These are phyloP conservation scores for Nannoperca obscura DNA, from an alignment of 2,797 vertebrate genomes.

Conservation along the genomic window DNA sequence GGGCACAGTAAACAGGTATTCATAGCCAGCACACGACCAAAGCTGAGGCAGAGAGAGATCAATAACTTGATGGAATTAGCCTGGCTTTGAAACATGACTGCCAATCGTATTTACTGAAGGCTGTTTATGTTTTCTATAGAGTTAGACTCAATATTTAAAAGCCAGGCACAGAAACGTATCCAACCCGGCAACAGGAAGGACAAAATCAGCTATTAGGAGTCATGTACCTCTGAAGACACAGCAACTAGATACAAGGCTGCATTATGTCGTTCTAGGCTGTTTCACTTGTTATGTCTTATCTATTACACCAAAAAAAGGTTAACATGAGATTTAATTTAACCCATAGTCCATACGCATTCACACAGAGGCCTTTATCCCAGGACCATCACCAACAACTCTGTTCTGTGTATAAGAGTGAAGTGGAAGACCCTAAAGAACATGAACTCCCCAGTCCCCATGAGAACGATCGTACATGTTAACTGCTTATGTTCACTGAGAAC, in stretches of 20 bases:
- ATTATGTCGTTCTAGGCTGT: constrained; percentile 22
- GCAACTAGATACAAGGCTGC: constrained; percentile 50
- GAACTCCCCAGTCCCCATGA: neutral
- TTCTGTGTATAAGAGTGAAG: neutral
- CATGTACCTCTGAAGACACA: constrained; percentile 53
- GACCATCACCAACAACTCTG: constrained; percentile 10
- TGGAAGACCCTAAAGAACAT: neutral
- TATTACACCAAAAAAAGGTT: constrained; percentile 2
- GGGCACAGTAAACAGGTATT: constrained; percentile 77
- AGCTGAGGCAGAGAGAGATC: constrained; percentile 80
- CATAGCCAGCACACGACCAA: constrained; percentile 67
- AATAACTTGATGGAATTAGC: constrained; percentile 89
- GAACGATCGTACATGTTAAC: neutral
- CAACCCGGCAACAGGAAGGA: constrained; percentile 41
- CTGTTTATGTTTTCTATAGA: constrained; percentile 79
- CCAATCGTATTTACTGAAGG: constrained; percentile 87
- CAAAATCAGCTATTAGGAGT: constrained; percentile 61
- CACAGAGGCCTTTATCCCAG: neutral
- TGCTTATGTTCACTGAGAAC: neutral
- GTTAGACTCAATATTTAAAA: constrained; percentile 81
- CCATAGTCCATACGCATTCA: neutral
- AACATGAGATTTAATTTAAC: constrained; percentile 15
- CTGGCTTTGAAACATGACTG: constrained; percentile 86
- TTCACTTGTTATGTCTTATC: constrained; percentile 22
- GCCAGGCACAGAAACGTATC: constrained; percentile 51